phyloP scores from a whole-genome alignment of 1,140 invertebrate species.

The Diuraphis noxia region DNA sequence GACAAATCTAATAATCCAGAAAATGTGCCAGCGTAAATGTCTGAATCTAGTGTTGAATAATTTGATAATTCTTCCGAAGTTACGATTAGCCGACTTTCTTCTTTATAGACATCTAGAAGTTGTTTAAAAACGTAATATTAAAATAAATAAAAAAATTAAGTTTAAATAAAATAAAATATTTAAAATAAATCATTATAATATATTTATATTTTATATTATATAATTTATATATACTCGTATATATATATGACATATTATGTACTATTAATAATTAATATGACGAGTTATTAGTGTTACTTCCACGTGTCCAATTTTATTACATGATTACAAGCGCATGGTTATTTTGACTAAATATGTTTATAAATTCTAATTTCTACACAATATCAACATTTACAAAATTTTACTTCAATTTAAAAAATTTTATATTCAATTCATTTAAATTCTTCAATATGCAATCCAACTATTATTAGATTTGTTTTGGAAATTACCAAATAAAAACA shows the following conservation, averaged over 20 bases:
- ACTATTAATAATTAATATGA: no score
- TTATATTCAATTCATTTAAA: not conserved
- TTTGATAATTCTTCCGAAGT: constrained; percentile 56
- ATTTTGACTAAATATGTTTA: not conserved
- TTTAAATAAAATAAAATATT: not conserved
- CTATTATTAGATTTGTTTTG: not conserved
- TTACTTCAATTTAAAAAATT: not conserved
- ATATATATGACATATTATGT: no score
- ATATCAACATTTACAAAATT: not conserved
- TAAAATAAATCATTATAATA: no score
- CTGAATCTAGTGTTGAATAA: constrained; percentile 61
- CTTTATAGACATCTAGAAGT: constrained; percentile 34
- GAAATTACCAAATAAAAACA: not conserved
- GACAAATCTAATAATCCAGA: constrained; percentile 57
- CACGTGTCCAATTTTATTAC: not conserved
- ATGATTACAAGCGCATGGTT: not conserved
- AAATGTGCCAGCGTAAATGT: constrained; percentile 68
- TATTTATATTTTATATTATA: no score
- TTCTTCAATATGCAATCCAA: not conserved
- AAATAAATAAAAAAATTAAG: not conserved
- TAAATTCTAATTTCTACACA: not conserved
- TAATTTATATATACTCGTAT: no score
- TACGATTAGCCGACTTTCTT: constrained; percentile 59
- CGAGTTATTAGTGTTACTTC: no score
- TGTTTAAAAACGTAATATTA: not conserved